Conservation (phyloP, 2,797 vertebrate species). For the Leuciscus waleckii region DNA sequence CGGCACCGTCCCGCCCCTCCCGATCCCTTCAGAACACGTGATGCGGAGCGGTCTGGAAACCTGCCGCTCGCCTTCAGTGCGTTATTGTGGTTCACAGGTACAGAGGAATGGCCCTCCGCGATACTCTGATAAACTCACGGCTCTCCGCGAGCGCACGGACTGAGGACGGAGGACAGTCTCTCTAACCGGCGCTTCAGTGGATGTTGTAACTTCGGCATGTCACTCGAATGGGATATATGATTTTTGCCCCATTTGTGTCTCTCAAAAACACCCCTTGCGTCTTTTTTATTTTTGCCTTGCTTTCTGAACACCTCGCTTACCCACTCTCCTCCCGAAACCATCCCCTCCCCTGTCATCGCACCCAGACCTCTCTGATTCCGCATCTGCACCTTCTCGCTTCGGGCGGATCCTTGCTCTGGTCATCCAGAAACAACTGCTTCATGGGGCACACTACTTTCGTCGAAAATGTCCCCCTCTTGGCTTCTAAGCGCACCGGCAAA, state of each 20-base stretch:
- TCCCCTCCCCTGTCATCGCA: slow-evolving; percentile 66
- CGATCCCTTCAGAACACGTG: slow-evolving; percentile 69
- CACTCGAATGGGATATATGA: slow-evolving; percentile 68
- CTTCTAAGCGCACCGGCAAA: slow-evolving; percentile 70
- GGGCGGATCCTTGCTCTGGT: slow-evolving; percentile 71
- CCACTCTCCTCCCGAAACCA: slow-evolving; percentile 72
- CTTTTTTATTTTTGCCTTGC: slow-evolving; percentile 31
- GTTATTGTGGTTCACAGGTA: slow-evolving; percentile 57
- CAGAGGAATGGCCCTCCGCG: slow-evolving; percentile 47
- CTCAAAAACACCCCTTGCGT: slow-evolving; percentile 26
- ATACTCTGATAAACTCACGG: slow-evolving; percentile 59
- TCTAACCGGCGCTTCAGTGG: slow-evolving; percentile 67
- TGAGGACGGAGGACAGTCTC: slow-evolving; percentile 57
- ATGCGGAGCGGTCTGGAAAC: slow-evolving; percentile 70
- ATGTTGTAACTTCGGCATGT: slow-evolving; percentile 69
- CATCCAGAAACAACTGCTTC: slow-evolving; percentile 65
- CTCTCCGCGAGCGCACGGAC: slow-evolving; percentile 66
- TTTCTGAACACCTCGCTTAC: slow-evolving; percentile 65
- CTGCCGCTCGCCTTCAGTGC: slow-evolving; percentile 69
- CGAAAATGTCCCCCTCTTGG: slow-evolving; percentile 78
- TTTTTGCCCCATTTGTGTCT: slow-evolving; percentile 38
- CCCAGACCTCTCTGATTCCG: slow-evolving; percentile 54
- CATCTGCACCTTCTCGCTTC: slow-evolving; percentile 66
- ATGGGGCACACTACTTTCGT: slow-evolving; percentile 77
- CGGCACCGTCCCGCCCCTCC: slow-evolving; percentile 51